Percentiles rank a stretch among this genome's conserved stretches.
Conservation (phyloP, 2,888 invertebrate species). For the Candidula unifasciata region DNA sequence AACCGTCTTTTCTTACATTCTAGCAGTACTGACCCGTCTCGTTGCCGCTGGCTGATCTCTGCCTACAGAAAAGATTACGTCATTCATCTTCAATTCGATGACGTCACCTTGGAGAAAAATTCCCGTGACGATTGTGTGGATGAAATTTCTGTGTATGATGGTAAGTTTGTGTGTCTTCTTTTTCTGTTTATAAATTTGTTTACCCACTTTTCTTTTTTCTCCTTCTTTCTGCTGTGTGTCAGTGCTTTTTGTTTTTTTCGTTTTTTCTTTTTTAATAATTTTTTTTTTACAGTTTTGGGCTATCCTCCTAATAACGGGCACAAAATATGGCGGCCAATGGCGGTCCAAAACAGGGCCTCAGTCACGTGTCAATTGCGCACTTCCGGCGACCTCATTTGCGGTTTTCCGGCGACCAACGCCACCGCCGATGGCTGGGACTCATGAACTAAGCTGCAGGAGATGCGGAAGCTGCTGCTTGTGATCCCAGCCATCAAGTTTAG, state of each 20-base stretch:
- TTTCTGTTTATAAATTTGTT: neutral
- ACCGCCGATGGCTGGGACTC: no score
- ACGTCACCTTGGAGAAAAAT: conserved; percentile 23
- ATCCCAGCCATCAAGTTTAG: no score
- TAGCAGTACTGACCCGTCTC: neutral
- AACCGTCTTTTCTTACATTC: neutral
- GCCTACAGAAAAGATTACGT: conserved; percentile 44
- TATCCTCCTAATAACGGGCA: no score
- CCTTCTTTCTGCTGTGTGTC: neutral
- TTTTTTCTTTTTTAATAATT: no score
- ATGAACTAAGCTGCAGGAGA: no score
- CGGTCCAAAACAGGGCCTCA: no score
- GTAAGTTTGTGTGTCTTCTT: conserved; percentile 7
- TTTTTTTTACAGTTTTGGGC: no score
- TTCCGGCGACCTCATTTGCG: no score
- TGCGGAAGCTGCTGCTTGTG: no score
- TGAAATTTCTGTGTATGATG: conserved; percentile 38
- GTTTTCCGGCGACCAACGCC: no score
- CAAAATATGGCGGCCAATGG: no score
- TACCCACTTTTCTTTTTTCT: neutral
- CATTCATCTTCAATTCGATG: conserved; percentile 29
- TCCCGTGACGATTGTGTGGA: neutral
- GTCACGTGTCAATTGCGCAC: no score
- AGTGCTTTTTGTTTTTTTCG: neutral
- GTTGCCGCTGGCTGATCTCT: conserved; percentile 29